These are phyloP conservation scores for Solen grandis DNA, from an alignment of 1,140 invertebrate species.

Conservation along the genomic window DNA sequence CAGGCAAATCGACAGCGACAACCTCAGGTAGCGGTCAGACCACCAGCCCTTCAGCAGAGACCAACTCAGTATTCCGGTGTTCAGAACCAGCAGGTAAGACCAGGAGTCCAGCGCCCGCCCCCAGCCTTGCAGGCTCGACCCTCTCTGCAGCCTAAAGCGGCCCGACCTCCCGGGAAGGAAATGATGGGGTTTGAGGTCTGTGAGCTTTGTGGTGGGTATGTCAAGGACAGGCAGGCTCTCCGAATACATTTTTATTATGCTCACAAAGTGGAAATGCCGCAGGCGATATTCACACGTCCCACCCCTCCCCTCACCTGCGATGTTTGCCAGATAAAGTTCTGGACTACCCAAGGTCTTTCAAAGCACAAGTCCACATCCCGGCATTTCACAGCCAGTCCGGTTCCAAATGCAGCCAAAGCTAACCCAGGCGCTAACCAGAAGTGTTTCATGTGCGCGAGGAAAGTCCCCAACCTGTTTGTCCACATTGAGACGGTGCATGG, in stretches of 20 bases:
- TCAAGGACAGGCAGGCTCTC: slow-evolving; percentile 77
- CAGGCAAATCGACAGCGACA: neutral
- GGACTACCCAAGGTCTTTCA: slow-evolving; percentile 78
- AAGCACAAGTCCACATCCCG: slow-evolving; percentile 67
- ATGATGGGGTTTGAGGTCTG: slow-evolving; percentile 76
- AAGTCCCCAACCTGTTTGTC: slow-evolving; percentile 67
- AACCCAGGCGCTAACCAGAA: slow-evolving; percentile 43
- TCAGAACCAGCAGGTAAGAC: neutral
- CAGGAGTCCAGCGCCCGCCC: neutral
- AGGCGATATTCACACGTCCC: slow-evolving; percentile 69
- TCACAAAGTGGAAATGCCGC: slow-evolving; percentile 77
- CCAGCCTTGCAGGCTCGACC: neutral
- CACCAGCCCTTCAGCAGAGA: slow-evolving; percentile 5
- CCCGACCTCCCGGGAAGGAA: slow-evolving; percentile 42
- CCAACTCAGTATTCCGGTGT: neutral
- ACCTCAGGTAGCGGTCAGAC: slow-evolving; percentile 4
- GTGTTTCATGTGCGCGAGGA: slow-evolving; percentile 68
- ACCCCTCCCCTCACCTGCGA: slow-evolving; percentile 75
- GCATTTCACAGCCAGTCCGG: slow-evolving; percentile 42
- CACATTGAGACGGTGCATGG: slow-evolving; percentile 71
- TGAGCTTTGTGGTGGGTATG: slow-evolving; percentile 79
- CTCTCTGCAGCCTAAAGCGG: slow-evolving; percentile 8
- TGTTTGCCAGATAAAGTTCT: slow-evolving; percentile 75
- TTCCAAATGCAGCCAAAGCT: neutral
- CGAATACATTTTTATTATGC: slow-evolving; percentile 79